phyloP scores from a whole-genome alignment of 2,113 vertebrate species.

The Gobiocypris rarus region DNA sequence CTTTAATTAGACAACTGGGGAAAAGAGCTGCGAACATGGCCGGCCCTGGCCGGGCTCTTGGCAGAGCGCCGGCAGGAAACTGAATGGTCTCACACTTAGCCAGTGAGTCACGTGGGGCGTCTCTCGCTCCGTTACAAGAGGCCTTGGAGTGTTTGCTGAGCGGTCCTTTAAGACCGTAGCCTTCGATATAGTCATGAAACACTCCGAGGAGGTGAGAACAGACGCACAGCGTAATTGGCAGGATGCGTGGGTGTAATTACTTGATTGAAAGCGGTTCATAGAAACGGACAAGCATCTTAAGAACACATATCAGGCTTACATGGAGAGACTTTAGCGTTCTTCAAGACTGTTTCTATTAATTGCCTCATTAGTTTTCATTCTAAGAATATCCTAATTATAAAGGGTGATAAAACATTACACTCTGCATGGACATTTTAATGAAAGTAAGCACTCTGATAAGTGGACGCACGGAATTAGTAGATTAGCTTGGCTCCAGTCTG shows the following conservation, averaged over 20 bases:
- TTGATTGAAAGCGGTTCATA: background rate
- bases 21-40: constrained; percentile 71
- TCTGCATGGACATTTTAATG: constrained; percentile 42
- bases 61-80: constrained; percentile 68
- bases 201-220: background rate
- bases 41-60: constrained; percentile 68
- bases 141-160: constrained; percentile 10
- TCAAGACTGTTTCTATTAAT: constrained; percentile 50
- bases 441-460: constrained; percentile 14
- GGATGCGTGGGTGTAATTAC: background rate
- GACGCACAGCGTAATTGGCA: background rate
- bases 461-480: constrained; percentile 34
- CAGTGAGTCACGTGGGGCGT: constrained; percentile 35
- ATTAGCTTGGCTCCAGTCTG: constrained; percentile 32
- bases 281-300: background rate
- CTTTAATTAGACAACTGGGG: constrained; percentile 65
- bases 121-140: constrained; percentile 42
- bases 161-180: constrained; percentile 36
- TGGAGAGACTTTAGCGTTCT: background rate
- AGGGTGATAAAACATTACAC: constrained; percentile 31
- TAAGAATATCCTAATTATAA: constrained; percentile 56
- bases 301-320: constrained; percentile 13
- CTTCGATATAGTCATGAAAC: constrained; percentile 25
- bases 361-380: constrained; percentile 43
- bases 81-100: constrained; percentile 52